Evolutionary conservation across 2,797 vertebrate genomes (phyloP), one percentile per base, ranked within the genome.

Genomic region (Saxicola maurus): DNA sequence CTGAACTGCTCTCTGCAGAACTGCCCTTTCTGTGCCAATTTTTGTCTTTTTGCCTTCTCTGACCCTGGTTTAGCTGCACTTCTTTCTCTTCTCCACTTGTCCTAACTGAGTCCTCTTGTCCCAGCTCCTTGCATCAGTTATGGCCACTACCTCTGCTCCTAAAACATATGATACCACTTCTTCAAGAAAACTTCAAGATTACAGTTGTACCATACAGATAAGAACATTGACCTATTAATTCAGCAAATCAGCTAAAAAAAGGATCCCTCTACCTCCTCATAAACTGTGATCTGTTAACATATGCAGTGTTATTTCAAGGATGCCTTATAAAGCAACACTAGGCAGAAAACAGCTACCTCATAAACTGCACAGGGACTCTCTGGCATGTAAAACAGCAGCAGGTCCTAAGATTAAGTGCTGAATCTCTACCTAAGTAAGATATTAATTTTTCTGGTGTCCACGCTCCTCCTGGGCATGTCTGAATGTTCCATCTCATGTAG

Each of bases 231-330:
- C n/a, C 0, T 1, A 72, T 51, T 72, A 68, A 51, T 61, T 80
- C n/a, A 37, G 57, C 23, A 77, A 48, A 82, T 38, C 30, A 53
- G 30, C 65, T 76, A 46, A 59, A 85, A 61, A 61, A 59, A 71
- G 71, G 55, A 59, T n/a, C 21, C n/a, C 20, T 79, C 59, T 57
- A 53, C 60, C 43, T 61, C 71, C 61, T 75, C 33, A 61, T 46
- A 82, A 76, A 23, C 43, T 73, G 52, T 46, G 40, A 68, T 53
- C 55, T 69, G 68, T 46, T 68, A 82, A 85, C n/a, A 51, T 85
- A 61, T 38, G 24, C 59, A 53, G 21, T 66, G 33, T 65, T 61
- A 76, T 51, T 91, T 76, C 82, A 73, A 37, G n/a, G 31, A 37
- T 31, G 40, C 15, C 74, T 33, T 59, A 57, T 25, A 79, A 87